Percentiles rank a stretch among this genome's conserved stretches.
Conservation (phyloP, 2,113 vertebrate species). For the Scortum barcoo region DNA sequence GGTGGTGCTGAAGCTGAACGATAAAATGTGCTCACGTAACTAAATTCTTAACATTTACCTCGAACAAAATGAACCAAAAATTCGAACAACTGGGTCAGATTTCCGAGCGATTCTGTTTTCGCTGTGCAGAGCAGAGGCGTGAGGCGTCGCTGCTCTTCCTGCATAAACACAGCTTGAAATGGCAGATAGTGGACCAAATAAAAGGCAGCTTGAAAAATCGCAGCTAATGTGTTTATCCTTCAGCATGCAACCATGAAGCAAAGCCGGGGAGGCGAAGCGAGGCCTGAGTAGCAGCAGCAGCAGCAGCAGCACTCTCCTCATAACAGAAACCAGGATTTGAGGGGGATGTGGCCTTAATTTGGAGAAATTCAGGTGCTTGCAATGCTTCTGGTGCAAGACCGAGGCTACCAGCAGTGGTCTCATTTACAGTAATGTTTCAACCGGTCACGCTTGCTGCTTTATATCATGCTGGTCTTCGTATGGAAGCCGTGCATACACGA, state of each 20-base stretch:
- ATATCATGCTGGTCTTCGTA: background rate
- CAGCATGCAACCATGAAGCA: constrained; percentile 27
- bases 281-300: background rate
- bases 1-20: constrained; percentile 9
- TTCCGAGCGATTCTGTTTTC: background rate
- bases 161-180: constrained; percentile 1
- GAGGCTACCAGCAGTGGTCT: background rate
- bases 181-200: constrained; percentile 20
- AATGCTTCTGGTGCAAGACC: background rate
- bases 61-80: too few species aligned
- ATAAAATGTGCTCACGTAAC: background rate
- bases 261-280: background rate
- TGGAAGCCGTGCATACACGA: background rate
- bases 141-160: background rate
- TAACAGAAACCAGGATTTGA: constrained; percentile 18
- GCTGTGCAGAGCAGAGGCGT: background rate
- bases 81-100: background rate
- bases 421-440: background rate
- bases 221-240: constrained; percentile 34
- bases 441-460: background rate
- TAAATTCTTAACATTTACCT: background rate
- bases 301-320: background rate
- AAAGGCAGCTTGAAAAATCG: constrained; percentile 39
- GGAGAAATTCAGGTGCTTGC: background rate
- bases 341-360: background rate